Percentiles rank a stretch among this genome's conserved stretches.
Evolutionary conservation across 1,140 invertebrate genomes (phyloP).

Genomic region (Kradibia gibbosae): DNA sequence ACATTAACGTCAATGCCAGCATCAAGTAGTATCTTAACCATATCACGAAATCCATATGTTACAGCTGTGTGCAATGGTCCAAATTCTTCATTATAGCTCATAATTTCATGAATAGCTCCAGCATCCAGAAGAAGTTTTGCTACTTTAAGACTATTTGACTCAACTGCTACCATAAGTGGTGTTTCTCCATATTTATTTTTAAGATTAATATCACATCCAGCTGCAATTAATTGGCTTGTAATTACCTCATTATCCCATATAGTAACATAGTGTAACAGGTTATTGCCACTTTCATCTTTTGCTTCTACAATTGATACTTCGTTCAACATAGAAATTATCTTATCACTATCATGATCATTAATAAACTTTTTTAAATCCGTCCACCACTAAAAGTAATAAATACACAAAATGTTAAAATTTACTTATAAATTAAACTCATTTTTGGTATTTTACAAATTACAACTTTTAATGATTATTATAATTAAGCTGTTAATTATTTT

Average conservation of each 20-base stretch:
- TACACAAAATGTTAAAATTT: background rate
- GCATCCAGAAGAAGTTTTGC: conserved; percentile 25
- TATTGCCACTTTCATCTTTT: conserved; percentile 14
- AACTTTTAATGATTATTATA: too few species aligned
- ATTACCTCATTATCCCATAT: conserved; percentile 17
- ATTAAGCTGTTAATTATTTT: too few species aligned
- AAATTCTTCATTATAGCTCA: conserved; percentile 20
- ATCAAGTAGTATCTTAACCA: conserved; percentile 33
- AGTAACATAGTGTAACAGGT: conserved; percentile 26
- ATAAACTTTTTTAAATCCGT: background rate
- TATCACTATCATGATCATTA: background rate
- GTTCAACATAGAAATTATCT: conserved; percentile 3
- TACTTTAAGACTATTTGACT: conserved; percentile 28
- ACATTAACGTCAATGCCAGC: conserved; percentile 30
- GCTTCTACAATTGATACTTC: conserved; percentile 17
- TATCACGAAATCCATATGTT: conserved; percentile 3
- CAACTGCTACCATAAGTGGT: conserved; percentile 26
- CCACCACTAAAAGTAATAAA: conserved; percentile 34
- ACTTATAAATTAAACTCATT: background rate
- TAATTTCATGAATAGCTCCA: conserved; percentile 26
- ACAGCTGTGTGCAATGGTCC: conserved; percentile 26
- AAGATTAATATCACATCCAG: conserved; percentile 28
- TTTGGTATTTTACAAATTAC: too few species aligned
- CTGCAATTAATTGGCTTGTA: background rate
- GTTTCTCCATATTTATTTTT: conserved; percentile 35